Evolutionary conservation across 2,888 invertebrate genomes (phyloP).

Genomic region (Zeuzera pyrina): DNA sequence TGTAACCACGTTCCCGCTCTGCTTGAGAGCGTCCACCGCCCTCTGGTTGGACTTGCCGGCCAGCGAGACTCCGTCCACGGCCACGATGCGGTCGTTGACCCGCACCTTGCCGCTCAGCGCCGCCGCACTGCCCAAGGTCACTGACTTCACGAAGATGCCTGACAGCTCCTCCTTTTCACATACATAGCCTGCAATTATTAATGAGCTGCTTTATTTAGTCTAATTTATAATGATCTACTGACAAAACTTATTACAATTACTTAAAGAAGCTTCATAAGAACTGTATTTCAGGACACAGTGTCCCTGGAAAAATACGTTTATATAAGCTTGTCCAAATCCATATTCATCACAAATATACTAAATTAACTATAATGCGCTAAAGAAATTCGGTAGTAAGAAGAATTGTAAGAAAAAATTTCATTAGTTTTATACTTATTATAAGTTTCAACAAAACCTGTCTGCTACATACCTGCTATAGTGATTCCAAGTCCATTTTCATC

Average conservation of each 20-base stretch:
- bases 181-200: slow-evolving; percentile 85
- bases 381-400: not conserved
- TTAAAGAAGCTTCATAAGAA: not conserved
- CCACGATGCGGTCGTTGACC: slow-evolving; percentile 98
- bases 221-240: too few relatives aligned
- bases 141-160: slow-evolving; percentile 98
- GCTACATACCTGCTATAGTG: slow-evolving; percentile 88
- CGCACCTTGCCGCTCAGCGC: slow-evolving; percentile 93
- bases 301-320: too few relatives aligned
- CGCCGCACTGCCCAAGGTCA: slow-evolving; percentile 96
- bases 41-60: slow-evolving; percentile 98
- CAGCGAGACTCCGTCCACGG: slow-evolving; percentile 95
- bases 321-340: too few relatives aligned
- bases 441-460: too few relatives aligned
- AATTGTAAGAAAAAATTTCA: too few relatives aligned
- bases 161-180: slow-evolving; percentile 98
- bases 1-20: slow-evolving; percentile 92
- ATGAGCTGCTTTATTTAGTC: too few relatives aligned
- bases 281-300: too few relatives aligned
- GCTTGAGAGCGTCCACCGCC: slow-evolving; percentile 95
- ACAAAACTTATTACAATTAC: too few relatives aligned
- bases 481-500: slow-evolving; percentile 95
- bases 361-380: not conserved
- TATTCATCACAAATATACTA: not conserved
- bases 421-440: too few relatives aligned